Percentiles rank a stretch among this genome's conserved stretches.
These are phyloP conservation scores for Drosophila peninsularis DNA, from an alignment of 2,888 invertebrate genomes.

Conservation along the genomic window DNA sequence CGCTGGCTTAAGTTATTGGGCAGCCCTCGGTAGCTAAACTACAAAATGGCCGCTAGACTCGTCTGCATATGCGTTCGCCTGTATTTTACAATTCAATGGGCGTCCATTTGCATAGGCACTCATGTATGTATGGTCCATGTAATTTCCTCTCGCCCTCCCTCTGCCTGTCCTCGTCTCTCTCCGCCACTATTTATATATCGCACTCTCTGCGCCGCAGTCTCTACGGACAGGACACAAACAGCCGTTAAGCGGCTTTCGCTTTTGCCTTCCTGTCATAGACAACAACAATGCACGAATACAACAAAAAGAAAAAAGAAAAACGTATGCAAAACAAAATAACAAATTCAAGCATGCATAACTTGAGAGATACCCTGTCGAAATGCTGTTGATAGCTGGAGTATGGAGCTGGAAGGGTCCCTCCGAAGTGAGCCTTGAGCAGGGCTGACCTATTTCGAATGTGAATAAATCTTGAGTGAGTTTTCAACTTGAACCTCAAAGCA, in stretches of 20 bases:
- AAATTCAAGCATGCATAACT: neutral
- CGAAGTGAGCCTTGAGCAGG: too few relatives aligned
- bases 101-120: constrained; percentile 66
- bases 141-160: constrained; percentile 12
- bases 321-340: constrained; percentile 20
- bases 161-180: neutral
- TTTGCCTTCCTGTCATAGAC: constrained; percentile 54
- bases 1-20: neutral
- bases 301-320: neutral
- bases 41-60: constrained; percentile 43
- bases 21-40: constrained; percentile 36
- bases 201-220: constrained; percentile 12
- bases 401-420: too few relatives aligned
- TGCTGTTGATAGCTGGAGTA: too few relatives aligned
- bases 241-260: constrained; percentile 69
- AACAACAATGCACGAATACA: constrained; percentile 27
- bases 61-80: constrained; percentile 59
- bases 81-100: constrained; percentile 75
- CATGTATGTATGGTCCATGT: constrained; percentile 55
- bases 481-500: neutral
- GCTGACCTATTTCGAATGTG: too few relatives aligned
- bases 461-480: too few relatives aligned
- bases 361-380: constrained; percentile 3
- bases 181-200: neutral
- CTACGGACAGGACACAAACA: constrained; percentile 45